Conservation (phyloP, 2,797 vertebrate genomes). For the Gouania willdenowi region DNA sequence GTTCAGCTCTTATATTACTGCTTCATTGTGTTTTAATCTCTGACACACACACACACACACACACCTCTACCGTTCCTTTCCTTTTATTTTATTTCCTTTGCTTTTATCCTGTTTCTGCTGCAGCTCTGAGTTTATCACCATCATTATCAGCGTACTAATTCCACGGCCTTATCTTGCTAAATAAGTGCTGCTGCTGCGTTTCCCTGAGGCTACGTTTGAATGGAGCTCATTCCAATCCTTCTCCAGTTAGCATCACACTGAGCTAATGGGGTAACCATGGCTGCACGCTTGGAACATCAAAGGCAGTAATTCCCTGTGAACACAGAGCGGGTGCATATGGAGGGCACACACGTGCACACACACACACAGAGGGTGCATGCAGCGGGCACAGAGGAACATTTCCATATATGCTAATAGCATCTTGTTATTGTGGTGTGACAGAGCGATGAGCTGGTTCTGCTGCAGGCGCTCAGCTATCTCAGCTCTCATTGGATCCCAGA, state of each 20-base stretch:
- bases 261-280: slow-evolving; percentile 74
- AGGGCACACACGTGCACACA: slow-evolving; percentile 56
- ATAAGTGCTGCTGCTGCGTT: slow-evolving; percentile 65
- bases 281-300: slow-evolving; percentile 77
- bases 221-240: slow-evolving; percentile 34
- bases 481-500: too few species aligned
- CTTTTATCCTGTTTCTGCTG: too few species aligned
- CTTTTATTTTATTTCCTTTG: too few species aligned
- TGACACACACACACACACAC: too few species aligned
- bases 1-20: too few species aligned
- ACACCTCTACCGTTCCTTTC: too few species aligned
- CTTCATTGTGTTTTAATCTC: too few species aligned
- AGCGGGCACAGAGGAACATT: slow-evolving; percentile 66
- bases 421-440: slow-evolving; percentile 64
- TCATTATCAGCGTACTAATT: slow-evolving; percentile 57
- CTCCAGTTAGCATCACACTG: slow-evolving; percentile 44
- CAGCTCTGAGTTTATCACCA: too few species aligned
- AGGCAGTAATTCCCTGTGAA: slow-evolving; percentile 70
- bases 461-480: too few species aligned
- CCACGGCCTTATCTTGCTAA: slow-evolving; percentile 64
- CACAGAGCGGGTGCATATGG: slow-evolving; percentile 65
- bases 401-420: slow-evolving; percentile 74
- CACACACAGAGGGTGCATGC: slow-evolving; percentile 53
- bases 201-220: slow-evolving; percentile 61
- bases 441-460: slow-evolving; percentile 48